Evolutionary conservation across 2,888 invertebrate species (phyloP), one percentile per base, ranked within the genome.

Genomic region (Napeogenes inachia): DNA sequence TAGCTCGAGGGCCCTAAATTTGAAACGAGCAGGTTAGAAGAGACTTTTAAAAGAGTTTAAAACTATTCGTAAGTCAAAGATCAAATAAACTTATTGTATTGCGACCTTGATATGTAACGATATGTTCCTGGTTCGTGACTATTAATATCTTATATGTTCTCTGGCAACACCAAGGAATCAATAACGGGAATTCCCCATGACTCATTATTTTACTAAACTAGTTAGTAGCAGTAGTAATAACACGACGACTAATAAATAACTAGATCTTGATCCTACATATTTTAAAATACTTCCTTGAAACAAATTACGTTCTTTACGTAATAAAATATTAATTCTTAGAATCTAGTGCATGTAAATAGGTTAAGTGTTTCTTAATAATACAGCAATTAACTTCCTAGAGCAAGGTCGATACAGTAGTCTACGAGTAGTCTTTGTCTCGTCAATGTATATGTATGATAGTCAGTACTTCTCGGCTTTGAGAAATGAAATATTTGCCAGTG

Each of bases 281-380:
- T 60, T 60, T 56, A 67, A 56, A 58, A 64, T 57, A 71, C 71
- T 84, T 83, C 80, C 76, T 73, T 72, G 79, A 81, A 79, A 60
- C 71, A 66, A 71, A 65, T 61, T 62, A 66, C 64, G 68, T 66
- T 60, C 60, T 65, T 87, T 82, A 77, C 78, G 78, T 77, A 84
- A 84, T 68, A 62, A 70, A 67, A 61, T 58, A 61, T 75, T 76
- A 75, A 72, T 80, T 75, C 72, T 62, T 70, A 67, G 74, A 78
- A 88, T 82, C 83, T 86, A 82, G 88, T 72, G 66, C 86, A 80
- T 69, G 70, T 65, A 89, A 85, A 88, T 88, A 81, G 89, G 88
- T 84, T 89, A 89, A 89, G 79, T 76, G 84, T 80, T 89, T 88
- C 82, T 85, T 85, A 89, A 89, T 89, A 87, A 82, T 82, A 72